Evolutionary conservation across 2,113 vertebrate genomes (phyloP).

Genomic region (Bos indicus): DNA sequence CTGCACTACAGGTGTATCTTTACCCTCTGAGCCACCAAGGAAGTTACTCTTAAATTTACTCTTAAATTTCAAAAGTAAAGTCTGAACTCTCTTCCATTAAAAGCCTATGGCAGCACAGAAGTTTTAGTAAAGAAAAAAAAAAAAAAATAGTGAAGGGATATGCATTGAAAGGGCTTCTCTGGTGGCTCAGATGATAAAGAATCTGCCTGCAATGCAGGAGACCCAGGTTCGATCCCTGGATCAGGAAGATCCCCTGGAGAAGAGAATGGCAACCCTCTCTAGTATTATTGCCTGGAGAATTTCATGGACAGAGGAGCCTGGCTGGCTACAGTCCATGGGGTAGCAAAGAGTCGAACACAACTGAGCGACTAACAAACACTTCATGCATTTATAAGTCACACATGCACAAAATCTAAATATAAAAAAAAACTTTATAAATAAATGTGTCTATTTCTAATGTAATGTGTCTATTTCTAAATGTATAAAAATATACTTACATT

Average conservation of each 20-base stretch:
- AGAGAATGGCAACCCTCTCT: not conserved
- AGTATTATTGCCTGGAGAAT: not conserved
- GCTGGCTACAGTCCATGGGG: not conserved
- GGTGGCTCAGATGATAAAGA: not conserved
- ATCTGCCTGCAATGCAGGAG: not conserved
- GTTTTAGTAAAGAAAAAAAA: not conserved
- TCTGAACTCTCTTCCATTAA: not conserved
- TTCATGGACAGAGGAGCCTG: not conserved
- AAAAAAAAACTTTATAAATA: constrained; percentile 12
- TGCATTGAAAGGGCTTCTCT: not conserved
- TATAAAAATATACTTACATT: not conserved
- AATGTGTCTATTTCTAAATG: constrained; percentile 19
- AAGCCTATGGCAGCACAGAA: not conserved
- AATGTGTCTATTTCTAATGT: not conserved
- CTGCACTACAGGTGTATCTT: not conserved
- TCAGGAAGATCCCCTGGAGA: not conserved
- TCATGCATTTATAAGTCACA: not conserved
- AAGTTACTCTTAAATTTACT: not conserved
- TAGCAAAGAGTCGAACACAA: not conserved
- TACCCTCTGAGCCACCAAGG: not conserved
- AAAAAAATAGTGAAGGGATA: not conserved
- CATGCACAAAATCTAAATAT: not conserved
- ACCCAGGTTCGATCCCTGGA: not conserved
- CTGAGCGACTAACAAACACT: not conserved
- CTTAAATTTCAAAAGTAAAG: not conserved